Conservation (phyloP, 2,113 vertebrate genomes). For the Podocnemis expansa region DNA sequence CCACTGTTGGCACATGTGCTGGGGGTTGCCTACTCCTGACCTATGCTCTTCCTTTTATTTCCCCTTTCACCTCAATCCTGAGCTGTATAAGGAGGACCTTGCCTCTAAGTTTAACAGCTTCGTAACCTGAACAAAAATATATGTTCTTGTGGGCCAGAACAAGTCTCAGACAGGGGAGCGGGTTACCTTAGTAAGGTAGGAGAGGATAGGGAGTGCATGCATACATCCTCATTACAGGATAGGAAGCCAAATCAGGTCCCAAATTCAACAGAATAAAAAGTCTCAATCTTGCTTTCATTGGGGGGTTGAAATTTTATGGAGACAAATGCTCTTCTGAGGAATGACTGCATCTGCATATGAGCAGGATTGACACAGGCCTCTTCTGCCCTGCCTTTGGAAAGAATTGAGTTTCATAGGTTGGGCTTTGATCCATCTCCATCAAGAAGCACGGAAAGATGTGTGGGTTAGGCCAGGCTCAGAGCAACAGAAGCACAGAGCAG, state of each 20-base stretch:
- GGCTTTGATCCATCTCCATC: neutral
- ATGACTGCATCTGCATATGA: neutral
- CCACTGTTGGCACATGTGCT: no score
- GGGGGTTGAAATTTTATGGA: neutral
- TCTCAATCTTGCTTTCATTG: neutral
- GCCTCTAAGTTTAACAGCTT: neutral
- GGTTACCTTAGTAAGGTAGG: neutral
- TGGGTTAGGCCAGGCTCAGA: neutral
- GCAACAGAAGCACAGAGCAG: neutral
- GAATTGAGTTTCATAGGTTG: neutral
- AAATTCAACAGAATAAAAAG: neutral
- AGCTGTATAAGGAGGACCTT: rapidly evolving
- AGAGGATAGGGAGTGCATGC: no score
- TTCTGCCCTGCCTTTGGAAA: no score
- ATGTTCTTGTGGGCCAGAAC: neutral
- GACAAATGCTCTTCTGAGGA: neutral
- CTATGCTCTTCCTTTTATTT: neutral
- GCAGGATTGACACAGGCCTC: neutral
- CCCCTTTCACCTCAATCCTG: neutral
- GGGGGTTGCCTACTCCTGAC: no score
- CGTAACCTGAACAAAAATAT: neutral
- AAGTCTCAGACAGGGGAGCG: neutral
- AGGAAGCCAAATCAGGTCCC: neutral
- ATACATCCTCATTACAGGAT: no score
- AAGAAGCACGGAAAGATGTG: neutral